Percentiles rank a stretch among this genome's conserved stretches.
Conservation (phyloP, 1,140 invertebrate genomes). For the Dendrolimus punctatus region DNA sequence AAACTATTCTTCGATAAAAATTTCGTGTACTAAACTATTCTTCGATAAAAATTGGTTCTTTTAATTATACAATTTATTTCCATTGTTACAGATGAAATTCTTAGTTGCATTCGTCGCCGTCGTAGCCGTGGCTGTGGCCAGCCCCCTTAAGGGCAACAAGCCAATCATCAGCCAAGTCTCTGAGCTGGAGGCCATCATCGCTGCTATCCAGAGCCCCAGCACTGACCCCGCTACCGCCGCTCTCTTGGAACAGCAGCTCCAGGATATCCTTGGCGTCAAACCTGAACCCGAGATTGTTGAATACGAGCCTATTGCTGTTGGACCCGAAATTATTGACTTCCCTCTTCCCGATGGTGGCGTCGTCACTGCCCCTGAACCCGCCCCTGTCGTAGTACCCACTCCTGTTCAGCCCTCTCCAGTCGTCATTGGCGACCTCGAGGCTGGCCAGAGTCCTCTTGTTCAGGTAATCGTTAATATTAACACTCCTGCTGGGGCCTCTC, state of each 20-base stretch:
- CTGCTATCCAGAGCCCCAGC: slow-evolving; percentile 43
- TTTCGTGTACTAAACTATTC: no score
- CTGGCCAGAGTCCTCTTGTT: slow-evolving; percentile 12
- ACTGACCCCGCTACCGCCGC: slow-evolving; percentile 46
- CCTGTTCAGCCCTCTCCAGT: slow-evolving; percentile 15
- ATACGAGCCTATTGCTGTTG: slow-evolving; percentile 17
- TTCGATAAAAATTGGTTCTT: no score
- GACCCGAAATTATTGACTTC: slow-evolving; percentile 14
- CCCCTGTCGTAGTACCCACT: slow-evolving; percentile 13
- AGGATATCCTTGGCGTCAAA: slow-evolving; percentile 16
- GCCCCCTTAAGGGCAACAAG: slow-evolving; percentile 9
- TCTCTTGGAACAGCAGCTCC: slow-evolving; percentile 28
- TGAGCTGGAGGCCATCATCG: slow-evolving; percentile 35
- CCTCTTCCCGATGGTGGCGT: slow-evolving; percentile 10
- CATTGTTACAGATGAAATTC: slow-evolving; percentile 41
- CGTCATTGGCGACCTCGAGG: slow-evolving; percentile 4
- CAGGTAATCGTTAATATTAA: slow-evolving; percentile 21
- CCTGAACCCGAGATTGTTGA: slow-evolving; percentile 7
- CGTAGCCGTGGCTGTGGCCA: slow-evolving; percentile 32
- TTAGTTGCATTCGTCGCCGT: slow-evolving; percentile 35
- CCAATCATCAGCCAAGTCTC: slow-evolving; percentile 11
- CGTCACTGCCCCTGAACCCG: slow-evolving; percentile 11
- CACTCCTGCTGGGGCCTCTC: neutral
- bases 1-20: no score
- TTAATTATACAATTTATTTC: slow-evolving; percentile 5